phyloP scores from a whole-genome alignment of 2,888 invertebrate genomes.

The Mythimna loreyi region DNA sequence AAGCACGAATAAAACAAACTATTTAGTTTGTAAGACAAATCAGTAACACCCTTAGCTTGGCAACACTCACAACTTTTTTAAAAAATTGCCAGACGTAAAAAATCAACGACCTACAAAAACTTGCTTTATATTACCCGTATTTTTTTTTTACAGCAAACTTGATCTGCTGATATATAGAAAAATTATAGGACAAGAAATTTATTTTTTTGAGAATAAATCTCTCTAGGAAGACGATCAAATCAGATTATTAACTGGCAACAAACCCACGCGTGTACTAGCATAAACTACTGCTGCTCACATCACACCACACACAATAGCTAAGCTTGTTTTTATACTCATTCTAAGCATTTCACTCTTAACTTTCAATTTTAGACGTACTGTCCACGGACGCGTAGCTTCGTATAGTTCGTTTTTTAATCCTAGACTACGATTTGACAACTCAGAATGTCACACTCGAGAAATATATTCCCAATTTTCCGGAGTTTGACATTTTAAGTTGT shows the following conservation, averaged over 20 bases:
- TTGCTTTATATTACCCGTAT: not conserved
- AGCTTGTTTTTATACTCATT: not conserved
- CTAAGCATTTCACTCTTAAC: not conserved
- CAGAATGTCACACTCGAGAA: too few species aligned
- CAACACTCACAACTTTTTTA: conserved; percentile 13
- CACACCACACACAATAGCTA: conserved; percentile 17
- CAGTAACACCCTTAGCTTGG: conserved; percentile 7
- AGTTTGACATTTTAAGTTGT: too few species aligned
- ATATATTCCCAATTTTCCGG: too few species aligned
- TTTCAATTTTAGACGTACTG: too few species aligned
- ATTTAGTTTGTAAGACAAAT: not conserved
- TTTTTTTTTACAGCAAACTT: not conserved
- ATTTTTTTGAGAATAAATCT: not conserved
- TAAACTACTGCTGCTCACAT: not conserved
- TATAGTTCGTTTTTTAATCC: too few species aligned
- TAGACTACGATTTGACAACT: too few species aligned
- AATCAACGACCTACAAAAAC: not conserved
- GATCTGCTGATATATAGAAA: not conserved
- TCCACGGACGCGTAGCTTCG: too few species aligned
- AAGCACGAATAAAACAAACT: conserved; percentile 4
- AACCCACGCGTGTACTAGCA: conserved; percentile 20
- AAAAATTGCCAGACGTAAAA: conserved; percentile 29
- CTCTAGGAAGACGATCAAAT: not conserved
- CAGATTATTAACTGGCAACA: conserved; percentile 8
- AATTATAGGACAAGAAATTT: not conserved